Base-by-base conservation (phyloP, 2,113 vertebrate species). In the Carassius gibelio region DNA sequence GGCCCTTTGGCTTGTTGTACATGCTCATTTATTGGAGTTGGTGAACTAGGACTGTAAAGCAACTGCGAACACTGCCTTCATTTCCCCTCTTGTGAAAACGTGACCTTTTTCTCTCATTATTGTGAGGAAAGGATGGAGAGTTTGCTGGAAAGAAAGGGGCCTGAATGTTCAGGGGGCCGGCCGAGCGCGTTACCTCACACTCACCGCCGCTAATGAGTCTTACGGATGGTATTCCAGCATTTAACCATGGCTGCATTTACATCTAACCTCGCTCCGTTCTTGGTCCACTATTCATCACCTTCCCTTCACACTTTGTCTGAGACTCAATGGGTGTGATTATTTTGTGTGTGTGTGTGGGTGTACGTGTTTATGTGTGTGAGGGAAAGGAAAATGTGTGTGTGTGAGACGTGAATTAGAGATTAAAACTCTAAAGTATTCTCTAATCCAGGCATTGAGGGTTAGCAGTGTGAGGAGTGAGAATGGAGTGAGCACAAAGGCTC, bases 1-100 rank as follows among this genome's bases (percentile, higher is more conserved):
- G 95, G 94, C 95, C 95, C 97, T 96, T 95, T 94, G 96, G 97
- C 97, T 97, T 96, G 96, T 96, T 96, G 96, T 96, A 96, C 96
- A 96, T 94, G 95, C 96, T 96, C 96, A 96, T 97, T 97, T 96
- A 96, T 95, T 95, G 50, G 94, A 96, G 95, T 95, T 95, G 96
- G 95, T 95, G 95, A 97, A 96, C 96, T 96, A 96, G 92, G 96
- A 96, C 94, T 96, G 96, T 96, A 95, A 96, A 95, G 95, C 94
- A 96, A 95, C 95, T 90, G 91, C 94, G 94, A 95, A 95, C 94
- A 94, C 93, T 90, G 91, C 91, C 94, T 96, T 96, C 96, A 96
- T 95, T 96, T 95, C 94, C 94, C 93, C 94, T 94, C 80, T 94
- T 92, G 92, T 95, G 94, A 96, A 96, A 97, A 94, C 92, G 94